Evolutionary conservation across 1,140 invertebrate species (phyloP), one percentile per base, ranked within the genome.

Genomic region (Brachionus rubens): DNA sequence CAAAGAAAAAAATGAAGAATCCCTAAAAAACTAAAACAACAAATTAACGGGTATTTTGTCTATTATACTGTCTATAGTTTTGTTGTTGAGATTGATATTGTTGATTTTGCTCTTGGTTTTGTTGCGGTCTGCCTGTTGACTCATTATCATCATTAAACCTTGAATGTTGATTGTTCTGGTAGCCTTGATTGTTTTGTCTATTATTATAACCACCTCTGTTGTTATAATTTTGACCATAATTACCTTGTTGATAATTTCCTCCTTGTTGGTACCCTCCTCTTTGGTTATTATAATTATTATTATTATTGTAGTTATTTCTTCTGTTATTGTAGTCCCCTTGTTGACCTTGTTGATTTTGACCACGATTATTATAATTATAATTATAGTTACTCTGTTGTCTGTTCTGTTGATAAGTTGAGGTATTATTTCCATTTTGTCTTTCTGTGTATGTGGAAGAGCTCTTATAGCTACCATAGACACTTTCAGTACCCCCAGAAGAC

Each of bases 381-480:
- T 43, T 65, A 26, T 65, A 21, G n/a, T 65, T 65, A 21, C n/a
- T 43, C 12, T 43, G 21, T 21, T 65, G 59, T 16, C 16, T 65
- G 10, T 26, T 26, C 3, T 43, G 16, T 26, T 65, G 59, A 41
- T 46, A 24, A 14, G 12, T 28, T 16, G 56, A 62, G 19, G 30
- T 19, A 14, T 46, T 7, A 16, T 46, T 46, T 7, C n/a, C n/a
- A 46, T 14, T 46, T 46, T 65, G 59, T 43, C 40, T 65, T 0
- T 65, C 33, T 12, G 59, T 41, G 26, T 26, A 26, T 9, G 59
- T 36, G 4, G 33, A 65, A 19, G 59, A 65, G 2, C 54, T 59
- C 21, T 65, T 65, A n/a, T 65, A 65, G 24, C 59, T 65, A 9
- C 59, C 59, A 46, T 65, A 65, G 4, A 65, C 40, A 24, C 59